Evolutionary conservation across 2,113 vertebrate genomes (phyloP).

Genomic region (Falcunculus frontatus): DNA sequence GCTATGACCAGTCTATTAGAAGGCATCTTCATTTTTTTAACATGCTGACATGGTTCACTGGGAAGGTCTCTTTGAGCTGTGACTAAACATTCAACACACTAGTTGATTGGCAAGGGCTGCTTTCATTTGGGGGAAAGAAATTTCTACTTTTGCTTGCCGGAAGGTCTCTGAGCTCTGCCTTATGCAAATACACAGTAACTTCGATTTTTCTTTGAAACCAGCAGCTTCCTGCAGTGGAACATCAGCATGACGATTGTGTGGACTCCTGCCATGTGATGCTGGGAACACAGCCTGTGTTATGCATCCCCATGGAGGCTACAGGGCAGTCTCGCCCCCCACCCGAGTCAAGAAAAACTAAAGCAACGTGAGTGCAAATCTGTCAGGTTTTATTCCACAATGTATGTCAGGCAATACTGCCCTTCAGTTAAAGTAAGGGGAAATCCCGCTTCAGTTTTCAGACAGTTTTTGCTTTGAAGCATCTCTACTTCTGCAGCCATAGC

Average conservation of each 20-base stretch:
- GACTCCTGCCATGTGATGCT: neutral
- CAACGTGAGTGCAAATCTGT: neutral
- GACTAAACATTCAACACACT: neutral
- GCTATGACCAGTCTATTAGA: neutral
- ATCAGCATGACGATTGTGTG: neutral
- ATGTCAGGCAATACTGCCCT: neutral
- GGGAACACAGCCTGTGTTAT: accelerated
- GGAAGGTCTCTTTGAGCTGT: neutral
- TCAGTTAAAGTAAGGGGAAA: neutral
- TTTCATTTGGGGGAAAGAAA: neutral
- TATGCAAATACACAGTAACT: neutral
- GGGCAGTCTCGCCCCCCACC: neutral
- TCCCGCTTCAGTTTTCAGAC: neutral
- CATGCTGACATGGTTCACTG: neutral
- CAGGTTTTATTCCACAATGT: neutral
- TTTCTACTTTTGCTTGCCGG: neutral
- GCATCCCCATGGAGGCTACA: neutral
- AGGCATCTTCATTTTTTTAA: neutral
- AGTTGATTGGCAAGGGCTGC: neutral
- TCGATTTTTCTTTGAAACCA: neutral
- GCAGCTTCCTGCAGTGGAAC: neutral
- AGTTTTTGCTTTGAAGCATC: neutral
- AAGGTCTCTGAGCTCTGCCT: neutral
- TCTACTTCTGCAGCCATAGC: neutral
- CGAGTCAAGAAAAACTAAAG: neutral